A percentile compares a stretch with the other conserved stretches of the same genome.
phyloP scores from a whole-genome alignment of 2,797 vertebrate genomes.

The Etheostoma perlongum region DNA sequence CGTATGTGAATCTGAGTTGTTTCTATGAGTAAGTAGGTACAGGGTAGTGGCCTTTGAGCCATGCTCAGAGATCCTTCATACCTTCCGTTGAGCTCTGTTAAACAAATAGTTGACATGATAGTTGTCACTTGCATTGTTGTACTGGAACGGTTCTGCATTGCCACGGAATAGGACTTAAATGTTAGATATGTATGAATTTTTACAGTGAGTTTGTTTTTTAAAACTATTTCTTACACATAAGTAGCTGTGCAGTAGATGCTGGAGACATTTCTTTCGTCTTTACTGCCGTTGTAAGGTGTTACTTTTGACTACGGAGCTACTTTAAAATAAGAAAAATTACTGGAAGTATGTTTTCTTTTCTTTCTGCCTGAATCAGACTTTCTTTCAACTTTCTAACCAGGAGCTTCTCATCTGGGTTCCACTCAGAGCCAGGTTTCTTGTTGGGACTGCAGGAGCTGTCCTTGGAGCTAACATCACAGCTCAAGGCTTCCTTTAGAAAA shows the following conservation, averaged over 20 bases:
- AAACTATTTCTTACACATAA: background rate
- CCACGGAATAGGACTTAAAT: background rate
- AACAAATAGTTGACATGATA: background rate
- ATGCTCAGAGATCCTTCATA: background rate
- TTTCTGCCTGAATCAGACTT: background rate
- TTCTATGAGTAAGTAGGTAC: too few species aligned
- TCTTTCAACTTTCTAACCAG: background rate
- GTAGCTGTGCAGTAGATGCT: background rate
- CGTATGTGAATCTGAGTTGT: background rate
- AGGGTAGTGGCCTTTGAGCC: too few species aligned
- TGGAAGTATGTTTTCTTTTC: background rate
- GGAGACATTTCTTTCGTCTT: background rate
- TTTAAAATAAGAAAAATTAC: too few species aligned
- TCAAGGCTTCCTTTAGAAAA: background rate
- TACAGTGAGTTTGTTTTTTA: background rate
- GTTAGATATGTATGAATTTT: background rate
- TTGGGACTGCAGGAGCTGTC: slow-evolving; percentile 38
- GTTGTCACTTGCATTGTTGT: background rate
- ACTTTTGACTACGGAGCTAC: background rate
- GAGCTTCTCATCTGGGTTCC: background rate
- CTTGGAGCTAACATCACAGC: slow-evolving; percentile 44
- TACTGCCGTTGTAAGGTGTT: background rate
- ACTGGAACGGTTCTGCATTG: background rate
- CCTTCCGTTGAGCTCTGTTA: background rate
- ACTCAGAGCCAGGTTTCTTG: background rate